Evolutionary conservation across 2,113 vertebrate species (phyloP).

Genomic region (Amblyopsis rosae): DNA sequence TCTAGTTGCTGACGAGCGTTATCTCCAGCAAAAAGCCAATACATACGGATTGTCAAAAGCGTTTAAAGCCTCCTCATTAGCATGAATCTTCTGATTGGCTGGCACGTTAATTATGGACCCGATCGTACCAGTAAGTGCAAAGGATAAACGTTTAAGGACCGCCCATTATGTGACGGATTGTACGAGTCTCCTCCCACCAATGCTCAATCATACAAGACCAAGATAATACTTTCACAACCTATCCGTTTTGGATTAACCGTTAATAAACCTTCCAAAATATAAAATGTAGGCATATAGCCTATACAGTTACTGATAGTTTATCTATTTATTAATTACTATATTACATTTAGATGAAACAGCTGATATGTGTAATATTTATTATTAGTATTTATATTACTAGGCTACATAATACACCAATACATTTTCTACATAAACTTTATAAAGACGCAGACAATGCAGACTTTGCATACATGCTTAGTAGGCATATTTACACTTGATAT

Average conservation of each 20-base stretch:
- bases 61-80: slow-evolving; percentile 65
- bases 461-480: not conserved
- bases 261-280: too few relatives aligned
- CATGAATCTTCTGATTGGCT: slow-evolving; percentile 70
- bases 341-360: too few relatives aligned
- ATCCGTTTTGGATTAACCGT: too few relatives aligned
- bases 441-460: not conserved
- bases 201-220: slow-evolving; percentile 1
- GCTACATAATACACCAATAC: too few relatives aligned
- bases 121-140: not conserved
- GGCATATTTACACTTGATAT: slow-evolving; percentile 17
- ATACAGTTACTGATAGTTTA: too few relatives aligned
- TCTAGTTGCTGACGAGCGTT: too few relatives aligned
- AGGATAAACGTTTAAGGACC: slow-evolving; percentile 22
- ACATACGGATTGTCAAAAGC: slow-evolving; percentile 43
- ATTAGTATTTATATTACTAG: too few relatives aligned
- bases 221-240: not conserved
- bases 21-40: slow-evolving; percentile 37
- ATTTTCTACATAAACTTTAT: too few relatives aligned
- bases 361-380: too few relatives aligned
- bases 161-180: slow-evolving; percentile 42
- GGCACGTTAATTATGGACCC: slow-evolving; percentile 49
- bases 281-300: too few relatives aligned
- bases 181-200: slow-evolving; percentile 13
- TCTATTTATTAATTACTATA: too few relatives aligned